Evolutionary conservation across 2,797 vertebrate genomes (phyloP).

Genomic region (Propithecus perrieri): DNA sequence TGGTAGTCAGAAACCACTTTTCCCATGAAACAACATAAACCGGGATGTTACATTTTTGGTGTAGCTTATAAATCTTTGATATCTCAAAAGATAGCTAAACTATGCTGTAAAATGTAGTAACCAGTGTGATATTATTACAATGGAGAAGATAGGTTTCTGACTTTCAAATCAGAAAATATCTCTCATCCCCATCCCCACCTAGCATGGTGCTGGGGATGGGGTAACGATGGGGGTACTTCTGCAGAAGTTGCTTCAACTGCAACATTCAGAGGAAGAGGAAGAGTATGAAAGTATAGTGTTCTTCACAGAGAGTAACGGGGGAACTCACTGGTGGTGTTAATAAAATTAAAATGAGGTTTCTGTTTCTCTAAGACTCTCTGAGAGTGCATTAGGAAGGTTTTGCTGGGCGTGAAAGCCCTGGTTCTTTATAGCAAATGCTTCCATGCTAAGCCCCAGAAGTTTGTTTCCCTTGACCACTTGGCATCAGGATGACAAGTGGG

Average conservation of each 20-base stretch:
- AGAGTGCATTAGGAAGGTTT: neutral
- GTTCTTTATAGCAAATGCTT: neutral
- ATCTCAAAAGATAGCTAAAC: neutral
- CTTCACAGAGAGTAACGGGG: neutral
- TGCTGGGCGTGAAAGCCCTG: neutral
- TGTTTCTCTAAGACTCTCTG: neutral
- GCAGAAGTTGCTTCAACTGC: neutral
- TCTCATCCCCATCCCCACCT: neutral
- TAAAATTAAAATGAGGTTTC: neutral
- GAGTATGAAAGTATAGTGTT: fast-evolving
- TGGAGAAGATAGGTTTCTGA: constrained; percentile 7
- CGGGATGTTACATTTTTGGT: neutral
- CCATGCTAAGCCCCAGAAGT: neutral
- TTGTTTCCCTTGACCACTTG: neutral
- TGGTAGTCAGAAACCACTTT: neutral
- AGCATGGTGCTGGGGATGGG: neutral
- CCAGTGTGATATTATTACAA: neutral
- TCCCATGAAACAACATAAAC: neutral
- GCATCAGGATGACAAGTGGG: neutral
- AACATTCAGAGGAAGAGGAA: neutral
- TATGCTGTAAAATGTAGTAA: neutral
- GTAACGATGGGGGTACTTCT: neutral
- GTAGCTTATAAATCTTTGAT: neutral
- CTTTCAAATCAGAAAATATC: neutral
- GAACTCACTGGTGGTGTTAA: neutral